These are phyloP conservation scores for Congeria kusceri DNA, from an alignment of 2,888 invertebrate species.

Conservation along the genomic window DNA sequence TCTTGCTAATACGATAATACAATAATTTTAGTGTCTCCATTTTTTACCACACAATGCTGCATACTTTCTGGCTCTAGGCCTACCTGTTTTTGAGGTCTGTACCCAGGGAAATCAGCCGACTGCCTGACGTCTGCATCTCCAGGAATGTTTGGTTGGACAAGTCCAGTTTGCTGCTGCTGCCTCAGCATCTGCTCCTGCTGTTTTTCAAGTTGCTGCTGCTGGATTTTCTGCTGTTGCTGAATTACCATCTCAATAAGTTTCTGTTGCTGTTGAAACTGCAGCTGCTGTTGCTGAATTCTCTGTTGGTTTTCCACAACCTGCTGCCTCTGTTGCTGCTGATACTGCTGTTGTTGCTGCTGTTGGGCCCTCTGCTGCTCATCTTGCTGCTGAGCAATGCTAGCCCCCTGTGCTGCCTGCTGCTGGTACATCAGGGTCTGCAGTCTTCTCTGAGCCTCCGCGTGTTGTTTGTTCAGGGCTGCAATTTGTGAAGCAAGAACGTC, in stretches of 20 bases:
- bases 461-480: slow-evolving; percentile 79
- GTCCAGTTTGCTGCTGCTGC: slow-evolving; percentile 14
- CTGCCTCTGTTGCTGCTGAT: slow-evolving; percentile 27
- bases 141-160: slow-evolving; percentile 26
- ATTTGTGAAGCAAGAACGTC: slow-evolving; percentile 76
- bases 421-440: slow-evolving; percentile 71
- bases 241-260: slow-evolving; percentile 55
- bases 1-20: too few species aligned
- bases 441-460: slow-evolving; percentile 80
- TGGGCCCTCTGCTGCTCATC: slow-evolving; percentile 7
- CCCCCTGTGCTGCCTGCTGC: slow-evolving; percentile 46
- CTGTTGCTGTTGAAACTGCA: slow-evolving; percentile 56
- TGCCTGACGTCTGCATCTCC: slow-evolving; percentile 19
- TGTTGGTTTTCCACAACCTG: slow-evolving; percentile 38
- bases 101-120: slow-evolving; percentile 56
- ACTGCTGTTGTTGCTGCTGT: slow-evolving; percentile 60
- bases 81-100: slow-evolving; percentile 33
- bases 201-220: slow-evolving; percentile 50
- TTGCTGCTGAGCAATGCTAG: slow-evolving; percentile 26
- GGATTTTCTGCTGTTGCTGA: slow-evolving; percentile 56
- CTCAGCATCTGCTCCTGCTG: slow-evolving; percentile 33
- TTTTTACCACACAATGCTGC: too few species aligned
- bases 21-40: too few species aligned
- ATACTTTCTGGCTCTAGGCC: neutral
- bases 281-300: slow-evolving; percentile 53